Evolutionary conservation across 2,888 invertebrate species (phyloP), one percentile per base, ranked within the genome.

Genomic region (Odontomyia ornata): DNA sequence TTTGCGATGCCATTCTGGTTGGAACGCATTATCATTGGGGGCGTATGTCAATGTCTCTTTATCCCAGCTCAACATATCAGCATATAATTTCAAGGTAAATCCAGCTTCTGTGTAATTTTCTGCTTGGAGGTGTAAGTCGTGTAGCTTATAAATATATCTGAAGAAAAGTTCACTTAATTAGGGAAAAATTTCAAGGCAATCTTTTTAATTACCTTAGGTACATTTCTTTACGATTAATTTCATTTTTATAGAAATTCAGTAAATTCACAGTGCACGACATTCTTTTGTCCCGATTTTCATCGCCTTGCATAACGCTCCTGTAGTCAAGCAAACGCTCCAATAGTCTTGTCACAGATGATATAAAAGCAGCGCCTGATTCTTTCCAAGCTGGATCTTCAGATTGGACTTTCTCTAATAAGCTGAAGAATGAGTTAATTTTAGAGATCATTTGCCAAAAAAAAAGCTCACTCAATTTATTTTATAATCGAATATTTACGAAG

Each of bases 221-320:
- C 95, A 98, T 96, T 87, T 97, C 97, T 83, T 96, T 95, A 27
- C 97, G 91, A 83, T 97, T 96, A 81, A 97, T 96, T 88, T 97
- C 97, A 84, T 95, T 96, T 86, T 97, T 96, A 88, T 98, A 98
- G 86, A 98, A 98, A 84, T 97, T 97, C 85, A 98, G 88, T 80
- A 98, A 88, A 87, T 98, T 98, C 76, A 97, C 96, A 2, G 97
- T 98, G 84, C 97, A 98, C 0, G 96, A 96, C 97, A 98, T 98
- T 78, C 96, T 89, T 85, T 97, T 98, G 85, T 97, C 97, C 46
- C 96, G 89, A 85, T 97, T 97, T 84, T 98, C 97, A 82, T 97
- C 96, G 18, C 97, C 97, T 84, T 97, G 96, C 88, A 97, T 95
- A 1, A 98, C 97, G 82, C 95, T 95, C 80, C 98, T 91, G 87